Conservation (phyloP, 2,888 invertebrate species). For the Drepanosiphum platanoidis region DNA sequence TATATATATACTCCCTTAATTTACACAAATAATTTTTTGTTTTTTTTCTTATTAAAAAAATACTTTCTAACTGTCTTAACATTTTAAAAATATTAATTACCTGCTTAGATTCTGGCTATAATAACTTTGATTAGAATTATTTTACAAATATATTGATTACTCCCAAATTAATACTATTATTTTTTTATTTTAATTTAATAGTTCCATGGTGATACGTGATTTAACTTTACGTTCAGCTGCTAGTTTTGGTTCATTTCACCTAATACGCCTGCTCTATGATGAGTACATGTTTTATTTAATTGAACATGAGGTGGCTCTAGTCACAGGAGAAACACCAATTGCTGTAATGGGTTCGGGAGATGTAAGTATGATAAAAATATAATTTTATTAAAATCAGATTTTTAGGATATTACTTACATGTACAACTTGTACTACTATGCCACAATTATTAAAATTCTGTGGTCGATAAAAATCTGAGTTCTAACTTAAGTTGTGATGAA, state of each 20-base stretch:
- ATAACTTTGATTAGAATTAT: too few relatives aligned
- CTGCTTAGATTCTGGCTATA: too few relatives aligned
- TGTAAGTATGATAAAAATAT: conserved; percentile 67
- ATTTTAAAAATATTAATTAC: not conserved
- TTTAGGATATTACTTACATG: not conserved
- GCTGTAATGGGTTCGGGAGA: conserved; percentile 84
- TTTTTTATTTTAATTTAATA: conserved; percentile 68
- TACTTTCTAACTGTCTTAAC: not conserved
- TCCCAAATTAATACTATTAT: conserved; percentile 51
- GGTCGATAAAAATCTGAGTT: too few relatives aligned
- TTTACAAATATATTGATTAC: too few relatives aligned
- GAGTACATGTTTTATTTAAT: conserved; percentile 99
- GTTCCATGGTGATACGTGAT: conserved; percentile 97
- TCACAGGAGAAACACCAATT: conserved; percentile 90
- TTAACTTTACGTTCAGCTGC: conserved; percentile 95
- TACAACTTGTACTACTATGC: not conserved
- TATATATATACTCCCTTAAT: too few relatives aligned
- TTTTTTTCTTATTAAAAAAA: too few relatives aligned
- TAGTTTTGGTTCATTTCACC: conserved; percentile 98
- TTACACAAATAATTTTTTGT: too few relatives aligned
- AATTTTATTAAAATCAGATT: not conserved
- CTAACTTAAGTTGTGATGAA: not conserved
- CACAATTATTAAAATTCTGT: not conserved
- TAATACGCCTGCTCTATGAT: conserved; percentile 95
- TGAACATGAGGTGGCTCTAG: conserved; percentile 94